Conservation (phyloP, 2,797 vertebrate genomes). For the Gobionotothen gibberifrons region DNA sequence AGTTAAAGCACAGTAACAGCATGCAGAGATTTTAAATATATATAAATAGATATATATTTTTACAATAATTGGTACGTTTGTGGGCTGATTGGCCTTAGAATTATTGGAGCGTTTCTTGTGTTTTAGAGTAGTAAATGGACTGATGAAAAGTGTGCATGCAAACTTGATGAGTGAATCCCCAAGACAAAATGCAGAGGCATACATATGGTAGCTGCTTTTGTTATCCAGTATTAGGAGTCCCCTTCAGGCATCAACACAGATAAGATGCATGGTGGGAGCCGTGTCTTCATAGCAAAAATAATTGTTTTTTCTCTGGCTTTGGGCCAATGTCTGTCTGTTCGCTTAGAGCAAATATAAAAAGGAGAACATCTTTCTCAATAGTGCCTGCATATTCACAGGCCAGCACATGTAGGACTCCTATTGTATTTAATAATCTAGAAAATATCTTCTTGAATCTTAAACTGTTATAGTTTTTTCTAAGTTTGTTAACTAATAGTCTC, state of each 20-base stretch:
- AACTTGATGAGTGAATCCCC: constrained; percentile 48
- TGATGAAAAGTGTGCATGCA: constrained; percentile 62
- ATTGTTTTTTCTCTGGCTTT: constrained; percentile 49
- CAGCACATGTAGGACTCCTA: constrained; percentile 22
- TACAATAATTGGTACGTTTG: constrained; percentile 20
- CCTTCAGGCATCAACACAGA: constrained; percentile 72
- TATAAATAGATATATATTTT: neutral
- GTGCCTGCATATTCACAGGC: constrained; percentile 28
- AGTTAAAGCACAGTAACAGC: constrained; percentile 65
- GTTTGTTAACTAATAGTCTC: neutral
- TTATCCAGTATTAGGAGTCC: constrained; percentile 56
- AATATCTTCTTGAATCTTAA: constrained; percentile 8
- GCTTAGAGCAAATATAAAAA: constrained; percentile 54
- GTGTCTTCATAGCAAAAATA: constrained; percentile 41
- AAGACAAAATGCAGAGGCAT: constrained; percentile 54
- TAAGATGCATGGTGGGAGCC: constrained; percentile 65
- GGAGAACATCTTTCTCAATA: constrained; percentile 33
- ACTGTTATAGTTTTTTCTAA: neutral
- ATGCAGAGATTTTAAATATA: constrained; percentile 61
- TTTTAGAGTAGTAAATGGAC: constrained; percentile 30
- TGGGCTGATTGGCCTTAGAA: constrained; percentile 27
- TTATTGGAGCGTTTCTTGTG: constrained; percentile 9
- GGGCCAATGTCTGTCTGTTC: constrained; percentile 57
- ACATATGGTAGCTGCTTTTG: constrained; percentile 52
- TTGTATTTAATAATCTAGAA: constrained; percentile 5